Evolutionary conservation across 2,888 invertebrate genomes (phyloP).

Genomic region (Tanypteryx hageni): DNA sequence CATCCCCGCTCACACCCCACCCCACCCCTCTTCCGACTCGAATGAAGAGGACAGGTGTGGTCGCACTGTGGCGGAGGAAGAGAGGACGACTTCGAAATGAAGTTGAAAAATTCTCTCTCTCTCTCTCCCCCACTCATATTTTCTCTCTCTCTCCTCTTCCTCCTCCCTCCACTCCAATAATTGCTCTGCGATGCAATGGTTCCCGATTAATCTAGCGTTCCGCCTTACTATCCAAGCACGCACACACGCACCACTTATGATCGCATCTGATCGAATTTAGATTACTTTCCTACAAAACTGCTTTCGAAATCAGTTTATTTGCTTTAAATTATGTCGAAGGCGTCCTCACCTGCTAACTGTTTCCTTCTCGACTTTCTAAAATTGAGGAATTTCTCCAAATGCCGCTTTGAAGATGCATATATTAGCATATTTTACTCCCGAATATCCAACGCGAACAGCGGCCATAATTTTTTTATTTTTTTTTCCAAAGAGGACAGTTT

Average conservation of each 20-base stretch:
- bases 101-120: neutral
- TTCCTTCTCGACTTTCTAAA: conserved; percentile 8
- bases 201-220: neutral
- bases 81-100: no score
- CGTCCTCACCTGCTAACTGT: conserved; percentile 40
- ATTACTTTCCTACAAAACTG: neutral
- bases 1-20: no score
- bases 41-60: conserved; percentile 44
- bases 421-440: conserved; percentile 37
- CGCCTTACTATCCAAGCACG: neutral
- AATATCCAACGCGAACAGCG: neutral
- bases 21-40: neutral
- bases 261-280: neutral
- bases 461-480: neutral
- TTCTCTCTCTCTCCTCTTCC: neutral
- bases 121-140: neutral
- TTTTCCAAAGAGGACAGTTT: neutral
- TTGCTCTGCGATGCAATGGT: neutral
- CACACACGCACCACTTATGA: neutral
- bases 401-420: conserved; percentile 18
- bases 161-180: neutral
- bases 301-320: conserved; percentile 58
- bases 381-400: neutral
- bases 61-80: no score
- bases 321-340: conserved; percentile 9